Evolutionary conservation across 1,140 invertebrate species (phyloP).

Genomic region (Phenacoccus solenopsis): DNA sequence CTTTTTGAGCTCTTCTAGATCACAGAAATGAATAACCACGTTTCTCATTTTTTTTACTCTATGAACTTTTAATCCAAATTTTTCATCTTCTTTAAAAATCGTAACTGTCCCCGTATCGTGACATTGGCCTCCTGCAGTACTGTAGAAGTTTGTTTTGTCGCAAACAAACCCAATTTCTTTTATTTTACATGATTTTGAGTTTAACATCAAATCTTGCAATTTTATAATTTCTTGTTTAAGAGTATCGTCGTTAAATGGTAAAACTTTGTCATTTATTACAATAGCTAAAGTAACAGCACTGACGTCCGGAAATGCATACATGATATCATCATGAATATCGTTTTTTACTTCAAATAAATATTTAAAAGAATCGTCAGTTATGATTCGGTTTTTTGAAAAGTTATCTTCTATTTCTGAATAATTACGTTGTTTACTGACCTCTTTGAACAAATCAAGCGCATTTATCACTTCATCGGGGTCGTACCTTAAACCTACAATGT

Average conservation of each 20-base stretch:
- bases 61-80: not conserved
- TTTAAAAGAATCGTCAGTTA: slow-evolving; percentile 52
- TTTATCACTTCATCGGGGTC: slow-evolving; percentile 45
- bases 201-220: slow-evolving; percentile 17
- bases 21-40: not conserved
- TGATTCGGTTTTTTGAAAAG: slow-evolving; percentile 31
- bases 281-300: slow-evolving; percentile 46
- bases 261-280: slow-evolving; percentile 42
- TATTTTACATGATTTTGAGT: slow-evolving; percentile 29
- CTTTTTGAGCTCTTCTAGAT: not conserved
- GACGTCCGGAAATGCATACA: slow-evolving; percentile 43
- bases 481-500: slow-evolving; percentile 46
- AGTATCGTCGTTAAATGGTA: slow-evolving; percentile 25
- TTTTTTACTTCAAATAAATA: slow-evolving; percentile 50
- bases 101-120: slow-evolving; percentile 65
- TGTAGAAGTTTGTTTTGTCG: slow-evolving; percentile 67
- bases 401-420: not conserved
- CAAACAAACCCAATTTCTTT: slow-evolving; percentile 39
- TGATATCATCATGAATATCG: slow-evolving; percentile 25
- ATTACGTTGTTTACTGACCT: slow-evolving; percentile 32
- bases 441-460: slow-evolving; percentile 41
- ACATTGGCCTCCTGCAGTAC: slow-evolving; percentile 65
- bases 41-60: not conserved
- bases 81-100: slow-evolving; percentile 36
- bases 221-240: slow-evolving; percentile 12